Evolutionary conservation across 2,797 vertebrate genomes (phyloP).

Genomic region (Nasua narica): DNA sequence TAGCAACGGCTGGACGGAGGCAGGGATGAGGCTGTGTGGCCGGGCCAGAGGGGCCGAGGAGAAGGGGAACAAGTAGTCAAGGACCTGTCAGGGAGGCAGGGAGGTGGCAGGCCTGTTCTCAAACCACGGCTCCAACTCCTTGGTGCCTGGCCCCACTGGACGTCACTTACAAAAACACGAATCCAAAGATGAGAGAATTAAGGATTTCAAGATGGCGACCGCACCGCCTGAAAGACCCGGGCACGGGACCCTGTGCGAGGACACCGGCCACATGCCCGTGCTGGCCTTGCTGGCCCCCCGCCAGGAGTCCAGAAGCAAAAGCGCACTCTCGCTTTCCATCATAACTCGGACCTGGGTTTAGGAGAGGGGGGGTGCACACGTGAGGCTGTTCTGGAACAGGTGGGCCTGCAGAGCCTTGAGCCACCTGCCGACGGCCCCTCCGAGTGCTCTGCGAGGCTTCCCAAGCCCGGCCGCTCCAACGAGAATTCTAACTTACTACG

Average conservation of each 20-base stretch:
- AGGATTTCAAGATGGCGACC: not conserved
- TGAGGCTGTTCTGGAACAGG: not conserved
- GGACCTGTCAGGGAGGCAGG: not conserved
- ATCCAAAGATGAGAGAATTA: not conserved
- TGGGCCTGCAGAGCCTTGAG: fast-evolving
- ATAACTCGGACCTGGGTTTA: not conserved
- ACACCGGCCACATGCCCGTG: fast-evolving
- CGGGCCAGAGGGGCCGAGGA: not conserved
- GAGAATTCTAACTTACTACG: not conserved
- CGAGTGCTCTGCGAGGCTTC: not conserved
- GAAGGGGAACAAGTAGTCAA: not conserved
- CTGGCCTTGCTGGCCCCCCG: not conserved
- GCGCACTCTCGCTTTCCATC: not conserved
- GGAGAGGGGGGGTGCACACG: not conserved
- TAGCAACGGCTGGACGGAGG: fast-evolving
- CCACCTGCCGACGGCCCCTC: not conserved
- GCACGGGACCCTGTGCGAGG: fast-evolving
- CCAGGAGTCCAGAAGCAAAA: not conserved
- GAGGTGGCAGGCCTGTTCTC: not conserved
- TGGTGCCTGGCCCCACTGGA: fast-evolving
- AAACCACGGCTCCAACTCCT: not conserved
- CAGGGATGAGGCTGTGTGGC: not conserved
- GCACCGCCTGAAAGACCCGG: not conserved
- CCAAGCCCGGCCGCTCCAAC: not conserved
- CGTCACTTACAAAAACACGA: not conserved